Evolutionary conservation across 2,113 vertebrate species (phyloP), one percentile per base, ranked within the genome.

Genomic region (Sander lucioperca): DNA sequence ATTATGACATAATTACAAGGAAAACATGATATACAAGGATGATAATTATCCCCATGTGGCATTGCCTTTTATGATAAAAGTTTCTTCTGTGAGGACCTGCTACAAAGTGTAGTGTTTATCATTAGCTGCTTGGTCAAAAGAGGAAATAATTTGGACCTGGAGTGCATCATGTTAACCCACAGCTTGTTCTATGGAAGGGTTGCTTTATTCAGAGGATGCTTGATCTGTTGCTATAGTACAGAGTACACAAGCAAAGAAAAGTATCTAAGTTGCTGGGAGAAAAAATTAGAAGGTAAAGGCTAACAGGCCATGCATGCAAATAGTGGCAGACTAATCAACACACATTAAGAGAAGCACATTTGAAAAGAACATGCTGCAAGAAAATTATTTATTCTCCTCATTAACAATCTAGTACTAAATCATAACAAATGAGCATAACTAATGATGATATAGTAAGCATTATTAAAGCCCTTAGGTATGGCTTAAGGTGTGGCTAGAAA

Each of bases 1-100:
- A 88, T 90, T 89, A 88, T 89, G 90, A 91, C 80, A 91, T 92
- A 92, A 94, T 93, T 94, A 94, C 86, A 92, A 92, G 88, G 69
- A 88, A 90, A 89, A 93, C 82, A 85, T 90, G 90, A 87, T 91
- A 90, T 89, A 86, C 78, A 91, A 82, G 85, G 80, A 87, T 83
- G 84, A 86, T 90, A 77, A 91, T 93, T 91, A 92, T 93, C 80
- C 76, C 43, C 71, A 86, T 90, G 86, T 66, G 62, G 48, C 50
- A 71, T 70, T 88, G 68, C 59, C 90, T 88, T 86, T 91, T 64
- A 84, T 83, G 79, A 80, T 75, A 68, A 57, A 39, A 57, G 79
- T 83, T 87, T 86, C 79, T 84, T 27, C 23, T 79, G 25, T 16
- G 61, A 53, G 67, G 58, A 59, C 27, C 56, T 47, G n/a, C 68